Conservation (phyloP, 2,888 invertebrate species). For the Mythimna impura region DNA sequence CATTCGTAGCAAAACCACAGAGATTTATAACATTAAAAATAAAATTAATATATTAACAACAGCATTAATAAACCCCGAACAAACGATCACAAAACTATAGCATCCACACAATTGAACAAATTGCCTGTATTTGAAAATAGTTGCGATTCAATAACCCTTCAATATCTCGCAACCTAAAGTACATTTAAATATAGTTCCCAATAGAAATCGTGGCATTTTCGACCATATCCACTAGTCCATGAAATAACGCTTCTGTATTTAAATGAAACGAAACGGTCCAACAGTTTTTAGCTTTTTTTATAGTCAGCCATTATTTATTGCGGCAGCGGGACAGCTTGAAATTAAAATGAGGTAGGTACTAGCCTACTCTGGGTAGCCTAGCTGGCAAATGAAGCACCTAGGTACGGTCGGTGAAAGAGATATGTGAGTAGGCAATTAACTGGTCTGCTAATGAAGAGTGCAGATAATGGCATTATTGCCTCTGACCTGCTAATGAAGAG, state of each 20-base stretch:
- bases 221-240: conserved; percentile 70
- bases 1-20: conserved; percentile 1
- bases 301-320: conserved; percentile 72
- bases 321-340: conserved; percentile 59
- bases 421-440: conserved; percentile 28
- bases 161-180: conserved; percentile 17
- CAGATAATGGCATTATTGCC: neutral
- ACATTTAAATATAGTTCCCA: conserved; percentile 60
- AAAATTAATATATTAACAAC: conserved; percentile 15
- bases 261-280: conserved; percentile 78
- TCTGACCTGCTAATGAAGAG: neutral
- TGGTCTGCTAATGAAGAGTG: conserved; percentile 25
- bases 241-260: conserved; percentile 82
- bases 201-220: conserved; percentile 66
- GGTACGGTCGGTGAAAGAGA: conserved; percentile 23
- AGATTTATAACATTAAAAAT: neutral
- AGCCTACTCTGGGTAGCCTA: conserved; percentile 8
- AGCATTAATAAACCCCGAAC: neutral
- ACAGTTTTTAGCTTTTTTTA: conserved; percentile 72
- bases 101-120: conserved; percentile 20
- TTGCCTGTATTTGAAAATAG: conserved; percentile 24
- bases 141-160: conserved; percentile 26
- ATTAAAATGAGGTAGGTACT: conserved; percentile 61
- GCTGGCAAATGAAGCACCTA: neutral
- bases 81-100: neutral